Percentiles rank a stretch among this genome's conserved stretches.
phyloP scores from a whole-genome alignment of 2,888 invertebrate species.

The Idaea aversata region DNA sequence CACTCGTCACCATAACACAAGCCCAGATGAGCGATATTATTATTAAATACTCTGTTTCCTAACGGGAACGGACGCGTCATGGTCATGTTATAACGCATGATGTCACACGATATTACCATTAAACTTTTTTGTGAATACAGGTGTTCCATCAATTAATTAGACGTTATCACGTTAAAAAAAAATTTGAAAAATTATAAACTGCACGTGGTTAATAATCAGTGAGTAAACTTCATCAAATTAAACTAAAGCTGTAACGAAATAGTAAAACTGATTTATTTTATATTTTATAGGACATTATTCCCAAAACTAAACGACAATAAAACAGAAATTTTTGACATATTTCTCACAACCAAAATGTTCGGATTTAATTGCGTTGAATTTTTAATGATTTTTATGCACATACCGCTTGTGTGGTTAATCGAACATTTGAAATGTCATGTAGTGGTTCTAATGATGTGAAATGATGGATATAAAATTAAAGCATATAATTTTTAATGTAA shows the following conservation, averaged over 20 bases:
- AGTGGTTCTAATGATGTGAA: background rate
- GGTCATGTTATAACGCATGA: too few relatives aligned
- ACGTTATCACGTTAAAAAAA: background rate
- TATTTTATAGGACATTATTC: slow-evolving; percentile 1
- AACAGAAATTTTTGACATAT: background rate
- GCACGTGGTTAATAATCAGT: background rate
- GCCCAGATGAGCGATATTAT: too few relatives aligned
- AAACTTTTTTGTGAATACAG: too few relatives aligned
- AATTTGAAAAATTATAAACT: background rate
- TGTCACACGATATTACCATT: too few relatives aligned
- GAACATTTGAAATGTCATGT: background rate
- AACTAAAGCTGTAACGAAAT: background rate
- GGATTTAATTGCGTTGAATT: background rate
- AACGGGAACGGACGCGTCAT: too few relatives aligned
- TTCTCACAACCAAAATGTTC: background rate
- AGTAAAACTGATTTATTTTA: background rate
- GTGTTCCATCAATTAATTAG: too few relatives aligned
- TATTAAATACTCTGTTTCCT: too few relatives aligned
- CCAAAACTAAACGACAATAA: background rate
- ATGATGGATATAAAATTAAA: background rate
- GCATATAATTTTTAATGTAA: too few relatives aligned
- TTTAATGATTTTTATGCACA: slow-evolving; percentile 1
- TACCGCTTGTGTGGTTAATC: background rate
- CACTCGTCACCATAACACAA: too few relatives aligned
- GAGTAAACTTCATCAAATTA: background rate